A percentile compares a stretch with the other conserved stretches of the same genome.
phyloP scores from a whole-genome alignment of 2,797 vertebrate genomes.

The Hydrophis major region DNA sequence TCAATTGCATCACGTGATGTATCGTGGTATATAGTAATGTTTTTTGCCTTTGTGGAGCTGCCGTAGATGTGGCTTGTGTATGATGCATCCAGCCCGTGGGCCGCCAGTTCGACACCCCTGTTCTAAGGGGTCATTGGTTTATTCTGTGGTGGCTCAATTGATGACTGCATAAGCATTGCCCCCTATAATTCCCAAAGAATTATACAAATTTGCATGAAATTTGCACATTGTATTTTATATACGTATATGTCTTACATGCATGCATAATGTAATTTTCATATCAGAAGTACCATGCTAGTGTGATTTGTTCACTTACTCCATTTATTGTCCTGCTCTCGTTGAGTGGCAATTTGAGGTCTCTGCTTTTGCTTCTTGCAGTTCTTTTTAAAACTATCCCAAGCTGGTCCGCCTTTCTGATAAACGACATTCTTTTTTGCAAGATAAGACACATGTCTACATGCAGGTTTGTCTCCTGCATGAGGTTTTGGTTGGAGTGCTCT shows the following conservation, averaged over 20 bases:
- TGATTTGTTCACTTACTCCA: neutral
- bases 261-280: neutral
- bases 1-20: no score
- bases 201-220: neutral
- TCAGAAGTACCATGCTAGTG: neutral
- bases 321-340: neutral
- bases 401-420: neutral
- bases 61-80: neutral
- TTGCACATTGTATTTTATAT: neutral
- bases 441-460: neutral
- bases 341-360: neutral
- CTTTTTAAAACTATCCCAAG: neutral
- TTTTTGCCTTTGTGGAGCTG: neutral
- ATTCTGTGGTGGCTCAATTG: neutral
- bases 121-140: neutral
- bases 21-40: no score
- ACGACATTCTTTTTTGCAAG: neutral
- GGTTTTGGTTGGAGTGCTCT: neutral
- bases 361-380: neutral
- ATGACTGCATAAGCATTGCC: neutral
- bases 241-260: neutral
- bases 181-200: neutral
- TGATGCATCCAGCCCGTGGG: neutral
- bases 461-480: neutral
- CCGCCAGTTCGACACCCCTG: neutral